A percentile compares a stretch with the other conserved stretches of the same genome.
Conservation (phyloP, 2,888 invertebrate species). For the Taphrorychus bicolor region DNA sequence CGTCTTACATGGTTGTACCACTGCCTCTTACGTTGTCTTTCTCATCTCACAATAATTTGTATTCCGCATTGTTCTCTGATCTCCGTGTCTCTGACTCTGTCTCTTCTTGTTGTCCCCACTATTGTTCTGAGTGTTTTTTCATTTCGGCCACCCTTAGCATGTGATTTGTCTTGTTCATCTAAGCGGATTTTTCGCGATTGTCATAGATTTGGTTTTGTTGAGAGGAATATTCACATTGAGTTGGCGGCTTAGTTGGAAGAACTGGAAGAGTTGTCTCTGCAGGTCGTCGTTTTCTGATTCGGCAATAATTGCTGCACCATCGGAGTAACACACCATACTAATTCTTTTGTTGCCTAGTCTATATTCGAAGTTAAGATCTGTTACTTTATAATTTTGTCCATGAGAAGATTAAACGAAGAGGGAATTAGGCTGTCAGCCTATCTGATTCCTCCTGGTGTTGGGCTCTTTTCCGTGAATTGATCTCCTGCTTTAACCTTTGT, state of each 20-base stretch:
- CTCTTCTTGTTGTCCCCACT: not conserved
- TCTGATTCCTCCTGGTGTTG: not conserved
- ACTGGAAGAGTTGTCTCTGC: too few relatives aligned
- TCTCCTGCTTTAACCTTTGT: too few relatives aligned
- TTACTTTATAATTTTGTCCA: not conserved
- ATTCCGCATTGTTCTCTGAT: too few relatives aligned
- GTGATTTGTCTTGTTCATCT: too few relatives aligned
- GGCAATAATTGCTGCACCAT: not conserved
- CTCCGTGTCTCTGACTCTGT: not conserved
- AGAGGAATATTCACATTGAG: too few relatives aligned
- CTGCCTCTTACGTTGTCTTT: conserved; percentile 8
- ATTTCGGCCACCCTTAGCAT: too few relatives aligned
- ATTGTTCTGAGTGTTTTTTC: not conserved
- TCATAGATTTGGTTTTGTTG: too few relatives aligned
- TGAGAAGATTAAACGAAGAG: not conserved
- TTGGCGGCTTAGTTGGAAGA: too few relatives aligned
- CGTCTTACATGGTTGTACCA: not conserved
- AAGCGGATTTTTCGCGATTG: too few relatives aligned
- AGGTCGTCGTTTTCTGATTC: not conserved
- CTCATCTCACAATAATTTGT: not conserved
- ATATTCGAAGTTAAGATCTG: too few relatives aligned
- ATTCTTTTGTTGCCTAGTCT: too few relatives aligned
- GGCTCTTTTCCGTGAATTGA: too few relatives aligned
- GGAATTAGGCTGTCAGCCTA: not conserved
- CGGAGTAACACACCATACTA: not conserved